phyloP scores from a whole-genome alignment of 2,113 vertebrate genomes.

The Synodontis membranacea region DNA sequence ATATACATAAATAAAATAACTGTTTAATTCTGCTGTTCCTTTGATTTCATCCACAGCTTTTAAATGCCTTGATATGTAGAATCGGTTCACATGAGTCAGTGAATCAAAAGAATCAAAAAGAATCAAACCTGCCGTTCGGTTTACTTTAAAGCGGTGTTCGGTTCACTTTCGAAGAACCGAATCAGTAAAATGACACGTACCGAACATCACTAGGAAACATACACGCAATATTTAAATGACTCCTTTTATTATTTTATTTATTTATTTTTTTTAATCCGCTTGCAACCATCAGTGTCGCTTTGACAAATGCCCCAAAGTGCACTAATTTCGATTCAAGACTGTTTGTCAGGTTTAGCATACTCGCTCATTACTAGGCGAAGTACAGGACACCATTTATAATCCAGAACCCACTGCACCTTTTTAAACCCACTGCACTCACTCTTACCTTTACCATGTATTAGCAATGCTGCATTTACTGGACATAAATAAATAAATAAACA shows the following conservation, averaged over 20 bases:
- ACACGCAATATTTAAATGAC: neutral
- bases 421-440: no score
- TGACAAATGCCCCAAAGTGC: neutral
- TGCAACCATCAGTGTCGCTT: neutral
- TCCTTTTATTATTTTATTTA: no score
- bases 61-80: no score
- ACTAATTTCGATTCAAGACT: neutral
- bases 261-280: neutral
- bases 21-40: neutral
- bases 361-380: neutral
- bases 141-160: neutral
- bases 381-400: neutral
- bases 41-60: neutral
- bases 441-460: no score
- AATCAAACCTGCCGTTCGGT: neutral
- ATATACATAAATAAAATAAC: neutral
- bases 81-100: neutral
- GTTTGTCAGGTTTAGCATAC: neutral
- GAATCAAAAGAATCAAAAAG: conserved; percentile 20
- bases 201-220: conserved; percentile 20
- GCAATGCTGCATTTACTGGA: neutral
- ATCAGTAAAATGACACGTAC: neutral
- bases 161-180: neutral
- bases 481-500: neutral
- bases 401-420: neutral